Conservation (phyloP, 2,888 invertebrate genomes). For the Trichacis sp. region DNA sequence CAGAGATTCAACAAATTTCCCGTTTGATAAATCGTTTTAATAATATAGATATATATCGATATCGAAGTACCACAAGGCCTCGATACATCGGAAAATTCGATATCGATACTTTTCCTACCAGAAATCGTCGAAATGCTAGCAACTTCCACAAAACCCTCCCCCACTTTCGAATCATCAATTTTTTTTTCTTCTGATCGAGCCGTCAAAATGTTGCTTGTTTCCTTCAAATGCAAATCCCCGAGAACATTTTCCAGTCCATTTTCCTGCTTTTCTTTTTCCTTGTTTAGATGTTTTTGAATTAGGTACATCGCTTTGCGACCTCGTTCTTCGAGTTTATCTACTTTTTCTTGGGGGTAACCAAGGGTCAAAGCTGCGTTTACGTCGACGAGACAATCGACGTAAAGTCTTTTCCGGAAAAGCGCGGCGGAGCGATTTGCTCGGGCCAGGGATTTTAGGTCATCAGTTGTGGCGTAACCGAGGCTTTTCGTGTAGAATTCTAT, state of each 20-base stretch:
- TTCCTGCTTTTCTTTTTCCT: background rate
- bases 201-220: conserved; percentile 5
- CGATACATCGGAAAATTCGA: too few species aligned
- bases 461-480: conserved; percentile 59
- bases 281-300: conserved; percentile 14
- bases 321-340: conserved; percentile 57
- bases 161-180: too few species aligned
- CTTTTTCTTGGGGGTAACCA: conserved; percentile 63
- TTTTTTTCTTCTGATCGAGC: too few species aligned
- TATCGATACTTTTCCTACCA: too few species aligned
- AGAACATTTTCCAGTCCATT: background rate
- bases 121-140: conserved; percentile 17
- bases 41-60: too few species aligned
- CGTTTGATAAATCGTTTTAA: too few species aligned
- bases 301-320: conserved; percentile 57
- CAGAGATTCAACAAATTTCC: too few species aligned
- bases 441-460: conserved; percentile 61
- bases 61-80: too few species aligned
- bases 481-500: conserved; percentile 64
- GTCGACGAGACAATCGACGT: conserved; percentile 62
- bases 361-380: conserved; percentile 58
- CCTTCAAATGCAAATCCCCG: background rate
- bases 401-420: conserved; percentile 60
- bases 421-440: conserved; percentile 67
- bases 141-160: background rate